Evolutionary conservation across 2,888 invertebrate genomes (phyloP).

Genomic region (Pseudococcus jackbeardsleyi): DNA sequence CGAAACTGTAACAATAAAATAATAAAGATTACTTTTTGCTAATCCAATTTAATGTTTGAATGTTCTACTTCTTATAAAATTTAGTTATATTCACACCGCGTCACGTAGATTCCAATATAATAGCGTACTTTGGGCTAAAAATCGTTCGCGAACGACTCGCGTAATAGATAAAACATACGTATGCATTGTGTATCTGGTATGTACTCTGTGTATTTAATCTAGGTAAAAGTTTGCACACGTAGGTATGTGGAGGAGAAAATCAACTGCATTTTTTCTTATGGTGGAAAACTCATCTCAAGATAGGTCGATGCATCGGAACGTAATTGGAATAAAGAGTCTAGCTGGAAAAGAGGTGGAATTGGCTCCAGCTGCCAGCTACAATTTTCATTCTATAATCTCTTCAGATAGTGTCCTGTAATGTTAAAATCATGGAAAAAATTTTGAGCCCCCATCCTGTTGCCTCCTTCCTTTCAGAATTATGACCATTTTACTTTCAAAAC

Average conservation of each 20-base stretch:
- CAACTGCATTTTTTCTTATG: neutral
- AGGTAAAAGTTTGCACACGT: neutral
- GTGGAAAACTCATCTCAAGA: neutral
- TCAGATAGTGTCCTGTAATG: too few species aligned
- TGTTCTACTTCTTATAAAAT: slow-evolving; percentile 38
- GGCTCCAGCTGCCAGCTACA: too few species aligned
- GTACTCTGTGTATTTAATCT: neutral
- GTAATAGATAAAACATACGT: neutral
- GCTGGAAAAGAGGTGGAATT: too few species aligned
- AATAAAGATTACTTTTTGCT: slow-evolving; percentile 35
- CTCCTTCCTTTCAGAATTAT: too few species aligned
- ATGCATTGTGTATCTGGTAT: neutral
- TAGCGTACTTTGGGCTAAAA: neutral
- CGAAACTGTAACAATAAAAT: slow-evolving; percentile 36
- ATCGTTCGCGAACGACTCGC: neutral
- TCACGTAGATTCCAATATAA: slow-evolving; percentile 33
- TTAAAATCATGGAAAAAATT: too few species aligned
- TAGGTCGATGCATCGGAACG: too few species aligned
- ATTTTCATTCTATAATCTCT: too few species aligned
- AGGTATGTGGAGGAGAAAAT: neutral
- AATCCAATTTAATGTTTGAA: slow-evolving; percentile 47
- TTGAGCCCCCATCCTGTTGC: too few species aligned
- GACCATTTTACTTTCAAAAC: too few species aligned
- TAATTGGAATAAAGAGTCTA: too few species aligned
- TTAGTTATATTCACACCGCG: slow-evolving; percentile 20